Conservation (phyloP, 2,797 vertebrate species). For the Leucoraja ocellata region DNA sequence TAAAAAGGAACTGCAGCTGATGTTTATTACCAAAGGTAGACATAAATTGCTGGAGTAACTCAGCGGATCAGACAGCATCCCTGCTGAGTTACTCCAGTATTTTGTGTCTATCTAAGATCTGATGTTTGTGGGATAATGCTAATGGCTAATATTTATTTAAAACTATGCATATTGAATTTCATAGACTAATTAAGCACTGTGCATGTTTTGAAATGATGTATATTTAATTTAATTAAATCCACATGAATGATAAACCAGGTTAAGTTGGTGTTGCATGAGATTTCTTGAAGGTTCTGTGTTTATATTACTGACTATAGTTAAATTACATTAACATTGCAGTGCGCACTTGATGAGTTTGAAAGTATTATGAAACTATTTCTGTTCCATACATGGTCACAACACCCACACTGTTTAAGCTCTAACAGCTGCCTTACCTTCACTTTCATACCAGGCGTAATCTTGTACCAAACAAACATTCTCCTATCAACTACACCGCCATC, state of each 20-base stretch:
- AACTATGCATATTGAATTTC: not conserved
- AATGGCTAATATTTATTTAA: not conserved
- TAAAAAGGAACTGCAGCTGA: too few species aligned
- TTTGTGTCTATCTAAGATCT: not conserved
- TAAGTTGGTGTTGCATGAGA: not conserved
- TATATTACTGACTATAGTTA: not conserved
- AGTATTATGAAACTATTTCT: not conserved
- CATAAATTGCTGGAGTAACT: too few species aligned
- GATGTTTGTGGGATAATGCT: not conserved
- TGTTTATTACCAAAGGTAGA: too few species aligned
- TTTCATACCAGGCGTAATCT: not conserved
- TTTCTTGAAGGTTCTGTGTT: not conserved
- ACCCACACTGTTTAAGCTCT: not conserved
- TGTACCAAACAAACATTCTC: not conserved
- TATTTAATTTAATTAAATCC: not conserved
- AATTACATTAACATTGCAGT: not conserved
- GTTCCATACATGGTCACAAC: not conserved
- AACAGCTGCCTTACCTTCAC: conserved; percentile 4
- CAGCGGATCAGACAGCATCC: too few species aligned
- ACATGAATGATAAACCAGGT: not conserved
- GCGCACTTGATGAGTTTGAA: not conserved
- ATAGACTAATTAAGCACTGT: not conserved
- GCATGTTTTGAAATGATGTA: not conserved
- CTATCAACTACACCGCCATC: not conserved
- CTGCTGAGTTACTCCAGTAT: too few species aligned